Evolutionary conservation across 2,797 vertebrate species (phyloP).

Genomic region (Picus viridis): DNA sequence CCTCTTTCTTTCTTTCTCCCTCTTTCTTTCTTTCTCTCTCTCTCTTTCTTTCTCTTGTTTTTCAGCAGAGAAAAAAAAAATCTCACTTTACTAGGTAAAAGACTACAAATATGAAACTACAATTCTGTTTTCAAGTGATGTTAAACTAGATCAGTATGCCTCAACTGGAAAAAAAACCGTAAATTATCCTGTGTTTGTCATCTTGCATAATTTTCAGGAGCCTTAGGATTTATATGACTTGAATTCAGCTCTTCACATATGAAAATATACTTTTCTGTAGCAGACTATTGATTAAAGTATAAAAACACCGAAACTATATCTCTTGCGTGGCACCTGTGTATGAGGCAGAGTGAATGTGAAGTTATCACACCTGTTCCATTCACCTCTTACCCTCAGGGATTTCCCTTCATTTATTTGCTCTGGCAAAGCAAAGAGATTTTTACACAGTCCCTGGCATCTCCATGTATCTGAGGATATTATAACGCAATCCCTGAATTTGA

Average conservation of each 20-base stretch:
- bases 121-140: neutral
- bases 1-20: too few relatives aligned
- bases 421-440: slow-evolving; percentile 35
- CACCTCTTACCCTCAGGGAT: neutral
- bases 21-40: neutral
- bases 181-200: neutral
- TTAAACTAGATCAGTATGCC: neutral
- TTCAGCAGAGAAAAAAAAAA: neutral
- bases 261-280: neutral
- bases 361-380: slow-evolving; percentile 38
- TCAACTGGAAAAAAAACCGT: neutral
- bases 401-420: slow-evolving; percentile 55
- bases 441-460: neutral
- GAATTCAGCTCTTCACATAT: neutral
- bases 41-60: neutral
- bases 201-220: slow-evolving; percentile 1
- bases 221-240: neutral
- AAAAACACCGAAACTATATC: neutral
- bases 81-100: neutral
- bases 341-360: neutral
- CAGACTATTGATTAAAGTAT: neutral
- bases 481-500: neutral
- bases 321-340: neutral
- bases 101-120: neutral
- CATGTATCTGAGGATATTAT: neutral